These are phyloP conservation scores for Prochilodus magdalenae DNA, from an alignment of 2,113 vertebrate genomes.

Conservation along the genomic window DNA sequence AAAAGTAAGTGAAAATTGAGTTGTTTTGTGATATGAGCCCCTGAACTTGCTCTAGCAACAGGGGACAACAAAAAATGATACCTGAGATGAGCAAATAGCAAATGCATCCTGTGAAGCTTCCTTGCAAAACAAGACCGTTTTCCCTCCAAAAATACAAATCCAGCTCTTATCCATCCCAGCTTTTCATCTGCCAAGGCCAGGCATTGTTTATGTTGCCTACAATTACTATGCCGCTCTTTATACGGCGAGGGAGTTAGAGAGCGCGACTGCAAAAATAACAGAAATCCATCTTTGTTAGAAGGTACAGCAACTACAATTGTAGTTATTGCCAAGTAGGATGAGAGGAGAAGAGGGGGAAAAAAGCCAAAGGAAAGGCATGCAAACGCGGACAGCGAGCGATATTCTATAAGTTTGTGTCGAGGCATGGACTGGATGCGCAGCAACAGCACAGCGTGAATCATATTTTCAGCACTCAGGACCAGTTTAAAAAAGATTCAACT, in stretches of 20 bases:
- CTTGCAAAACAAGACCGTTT: background rate
- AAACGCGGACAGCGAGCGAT: background rate
- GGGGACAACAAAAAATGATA: background rate
- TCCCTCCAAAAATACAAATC: background rate
- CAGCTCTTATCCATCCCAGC: too few relatives aligned
- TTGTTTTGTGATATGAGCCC: background rate
- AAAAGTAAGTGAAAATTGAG: background rate
- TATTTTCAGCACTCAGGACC: background rate
- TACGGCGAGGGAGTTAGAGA: background rate
- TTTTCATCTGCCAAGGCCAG: background rate
- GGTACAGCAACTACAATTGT: constrained; percentile 7
- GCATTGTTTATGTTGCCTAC: background rate
- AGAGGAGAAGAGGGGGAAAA: background rate
- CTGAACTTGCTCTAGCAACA: background rate
- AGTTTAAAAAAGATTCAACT: background rate
- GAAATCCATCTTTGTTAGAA: constrained; percentile 19
- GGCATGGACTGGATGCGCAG: background rate
- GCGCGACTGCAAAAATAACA: background rate
- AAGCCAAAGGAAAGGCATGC: background rate
- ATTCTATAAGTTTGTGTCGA: constrained; percentile 26
- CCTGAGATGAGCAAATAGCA: background rate
- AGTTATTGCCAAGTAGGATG: background rate
- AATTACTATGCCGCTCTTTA: background rate
- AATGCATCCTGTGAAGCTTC: background rate
- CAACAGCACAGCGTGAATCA: background rate